Evolutionary conservation across 2,888 invertebrate species (phyloP), one percentile per base, ranked within the genome.

Genomic region (Cephus runcator): DNA sequence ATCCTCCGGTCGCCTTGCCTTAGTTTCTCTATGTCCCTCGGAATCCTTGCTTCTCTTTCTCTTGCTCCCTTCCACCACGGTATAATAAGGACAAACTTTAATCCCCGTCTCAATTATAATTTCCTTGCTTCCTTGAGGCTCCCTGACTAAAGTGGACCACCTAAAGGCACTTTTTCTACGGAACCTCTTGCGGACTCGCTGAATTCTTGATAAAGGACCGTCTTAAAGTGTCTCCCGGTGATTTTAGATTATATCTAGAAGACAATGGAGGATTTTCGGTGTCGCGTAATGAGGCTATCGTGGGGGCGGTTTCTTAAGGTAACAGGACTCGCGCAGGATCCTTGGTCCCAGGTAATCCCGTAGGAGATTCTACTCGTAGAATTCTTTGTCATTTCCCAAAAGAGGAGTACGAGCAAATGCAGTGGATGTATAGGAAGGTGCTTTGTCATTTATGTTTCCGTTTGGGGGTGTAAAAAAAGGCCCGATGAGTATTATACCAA

Each of bases 371-470:
- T 23, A 23, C 23, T 23, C 0, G 23, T 85, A 84, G 81, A 31
- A 73, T 79, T 81, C 85, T 86, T 87, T 88, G 86, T 87, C 81
- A 75, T 75, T 77, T 77, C 56, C 12, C 56, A 56, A 56, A 56
- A 56, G 56, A 56, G 56, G 9, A 56, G 23, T 56, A 56, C 56
- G 56, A 56, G 56, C 2, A 56, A 56, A 56, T 23, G 56, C 56
- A 9, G 56, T 56, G 9, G 23, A 56, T 9, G 56, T 23, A 23
- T 56, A 76, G 69, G 86, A 87, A 86, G 85, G 85, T 82, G 88
- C 88, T 89, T 89, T 90, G 90, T 90, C 90, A 90, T 90, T 88
- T 85, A 86, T 87, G 86, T 88, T 89, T 88, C 88, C 88, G 87
- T 87, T 82, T 86, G 75, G 56, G 56, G 56, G 56, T 56, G 56